Evolutionary conservation across 2,888 invertebrate genomes (phyloP).

Genomic region (Eilema griseolum): DNA sequence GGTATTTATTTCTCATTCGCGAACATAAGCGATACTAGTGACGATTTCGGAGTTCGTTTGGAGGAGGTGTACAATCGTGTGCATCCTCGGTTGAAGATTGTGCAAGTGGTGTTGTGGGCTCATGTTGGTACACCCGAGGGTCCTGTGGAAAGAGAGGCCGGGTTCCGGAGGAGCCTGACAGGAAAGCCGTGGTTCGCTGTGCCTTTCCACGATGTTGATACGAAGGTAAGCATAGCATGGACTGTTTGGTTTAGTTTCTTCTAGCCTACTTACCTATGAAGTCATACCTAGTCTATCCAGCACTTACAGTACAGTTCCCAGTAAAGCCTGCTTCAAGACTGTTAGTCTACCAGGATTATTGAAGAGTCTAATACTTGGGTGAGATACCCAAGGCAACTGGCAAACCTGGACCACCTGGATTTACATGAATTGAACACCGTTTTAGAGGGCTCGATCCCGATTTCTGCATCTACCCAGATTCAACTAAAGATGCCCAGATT

Average conservation of each 20-base stretch:
- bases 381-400: too few species aligned
- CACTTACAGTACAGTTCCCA: too few species aligned
- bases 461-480: too few species aligned
- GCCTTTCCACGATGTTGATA: conserved; percentile 90
- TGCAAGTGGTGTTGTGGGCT: conserved; percentile 91
- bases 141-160: conserved; percentile 89
- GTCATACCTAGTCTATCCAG: too few species aligned
- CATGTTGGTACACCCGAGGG: conserved; percentile 86
- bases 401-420: too few species aligned
- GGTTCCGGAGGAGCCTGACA: conserved; percentile 88
- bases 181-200: conserved; percentile 91
- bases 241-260: neutral
- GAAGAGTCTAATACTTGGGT: too few species aligned
- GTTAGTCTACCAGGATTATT: too few species aligned
- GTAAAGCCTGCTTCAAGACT: too few species aligned
- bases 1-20: conserved; percentile 91
- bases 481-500: too few species aligned
- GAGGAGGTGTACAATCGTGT: conserved; percentile 86
- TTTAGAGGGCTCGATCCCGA: too few species aligned
- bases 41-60: conserved; percentile 89
- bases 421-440: too few species aligned
- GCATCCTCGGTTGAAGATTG: conserved; percentile 86
- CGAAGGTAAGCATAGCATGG: conserved; percentile 84
- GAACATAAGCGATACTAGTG: conserved; percentile 89
- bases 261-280: neutral